Percentiles rank a stretch among this genome's conserved stretches.
These are phyloP conservation scores for Zosterops japonicus DNA, from an alignment of 2,113 vertebrate species.

Conservation along the genomic window DNA sequence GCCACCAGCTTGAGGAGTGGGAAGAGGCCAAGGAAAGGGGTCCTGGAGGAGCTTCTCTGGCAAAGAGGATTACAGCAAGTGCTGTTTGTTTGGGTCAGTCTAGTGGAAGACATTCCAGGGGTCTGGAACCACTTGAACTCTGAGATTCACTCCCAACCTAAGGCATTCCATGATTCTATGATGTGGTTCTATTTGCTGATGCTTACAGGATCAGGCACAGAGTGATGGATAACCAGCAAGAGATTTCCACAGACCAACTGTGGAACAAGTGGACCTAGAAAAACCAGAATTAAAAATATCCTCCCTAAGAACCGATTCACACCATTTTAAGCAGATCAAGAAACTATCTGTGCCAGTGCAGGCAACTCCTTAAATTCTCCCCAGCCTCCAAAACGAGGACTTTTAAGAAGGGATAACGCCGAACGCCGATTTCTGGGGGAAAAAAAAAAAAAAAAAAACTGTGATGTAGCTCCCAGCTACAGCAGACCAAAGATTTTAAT, in stretches of 20 bases:
- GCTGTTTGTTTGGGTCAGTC: background rate
- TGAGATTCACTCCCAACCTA: background rate
- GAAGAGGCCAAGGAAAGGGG: background rate
- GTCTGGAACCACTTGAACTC: background rate
- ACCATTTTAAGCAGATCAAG: background rate
- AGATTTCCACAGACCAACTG: background rate
- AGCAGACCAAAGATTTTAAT: conserved; percentile 59
- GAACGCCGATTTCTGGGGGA: background rate
- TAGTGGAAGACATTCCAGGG: background rate
- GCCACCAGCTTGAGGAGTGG: background rate
- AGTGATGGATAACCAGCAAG: background rate
- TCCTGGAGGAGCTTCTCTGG: background rate
- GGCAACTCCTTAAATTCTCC: background rate
- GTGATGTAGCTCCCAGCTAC: background rate
- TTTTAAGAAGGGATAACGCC: background rate
- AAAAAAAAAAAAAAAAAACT: background rate
- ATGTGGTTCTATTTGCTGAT: background rate
- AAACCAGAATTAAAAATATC: background rate
- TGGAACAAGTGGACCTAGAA: background rate
- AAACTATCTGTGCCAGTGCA: background rate
- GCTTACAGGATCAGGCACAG: background rate
- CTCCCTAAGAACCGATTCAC: background rate
- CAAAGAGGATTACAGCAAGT: background rate
- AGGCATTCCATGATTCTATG: background rate
- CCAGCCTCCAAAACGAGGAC: background rate